Evolutionary conservation across 2,888 invertebrate genomes (phyloP).

Genomic region (Dryadula phaetusa): DNA sequence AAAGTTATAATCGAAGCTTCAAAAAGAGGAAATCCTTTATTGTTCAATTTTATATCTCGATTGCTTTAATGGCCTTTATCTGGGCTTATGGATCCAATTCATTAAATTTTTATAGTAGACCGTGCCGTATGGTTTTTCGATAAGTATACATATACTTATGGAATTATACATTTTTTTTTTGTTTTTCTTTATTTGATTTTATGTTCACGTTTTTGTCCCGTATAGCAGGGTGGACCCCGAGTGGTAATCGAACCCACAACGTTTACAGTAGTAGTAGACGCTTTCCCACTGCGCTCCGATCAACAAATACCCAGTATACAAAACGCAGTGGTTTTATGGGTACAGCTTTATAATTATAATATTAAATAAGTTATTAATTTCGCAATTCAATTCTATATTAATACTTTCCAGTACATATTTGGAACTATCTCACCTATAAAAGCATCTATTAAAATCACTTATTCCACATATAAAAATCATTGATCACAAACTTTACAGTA

Average conservation of each 20-base stretch:
- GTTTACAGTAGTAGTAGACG: too few species aligned
- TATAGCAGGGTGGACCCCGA: too few species aligned
- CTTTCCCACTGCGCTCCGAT: too few species aligned
- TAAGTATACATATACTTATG: conserved; percentile 15
- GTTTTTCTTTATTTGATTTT: not conserved
- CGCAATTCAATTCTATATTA: not conserved
- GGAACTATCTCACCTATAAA: not conserved
- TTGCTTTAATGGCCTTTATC: conserved; percentile 44
- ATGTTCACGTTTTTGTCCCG: too few species aligned
- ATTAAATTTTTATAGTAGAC: conserved; percentile 40
- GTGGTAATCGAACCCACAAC: too few species aligned
- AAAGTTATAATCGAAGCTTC: conserved; percentile 47
- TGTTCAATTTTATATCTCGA: conserved; percentile 45
- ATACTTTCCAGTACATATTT: not conserved
- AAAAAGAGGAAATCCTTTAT: conserved; percentile 43
- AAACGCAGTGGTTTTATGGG: too few species aligned
- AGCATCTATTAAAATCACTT: not conserved
- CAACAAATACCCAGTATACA: too few species aligned
- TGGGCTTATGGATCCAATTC: conserved; percentile 42
- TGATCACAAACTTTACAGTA: not conserved
- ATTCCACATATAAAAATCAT: not conserved
- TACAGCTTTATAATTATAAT: too few species aligned
- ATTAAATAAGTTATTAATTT: too few species aligned
- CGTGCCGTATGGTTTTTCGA: conserved; percentile 22
- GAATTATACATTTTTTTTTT: not conserved